A percentile compares a stretch with the other conserved stretches of the same genome.
These are phyloP conservation scores for Bucorvus abyssinicus DNA, from an alignment of 2,797 vertebrate species.

Conservation along the genomic window DNA sequence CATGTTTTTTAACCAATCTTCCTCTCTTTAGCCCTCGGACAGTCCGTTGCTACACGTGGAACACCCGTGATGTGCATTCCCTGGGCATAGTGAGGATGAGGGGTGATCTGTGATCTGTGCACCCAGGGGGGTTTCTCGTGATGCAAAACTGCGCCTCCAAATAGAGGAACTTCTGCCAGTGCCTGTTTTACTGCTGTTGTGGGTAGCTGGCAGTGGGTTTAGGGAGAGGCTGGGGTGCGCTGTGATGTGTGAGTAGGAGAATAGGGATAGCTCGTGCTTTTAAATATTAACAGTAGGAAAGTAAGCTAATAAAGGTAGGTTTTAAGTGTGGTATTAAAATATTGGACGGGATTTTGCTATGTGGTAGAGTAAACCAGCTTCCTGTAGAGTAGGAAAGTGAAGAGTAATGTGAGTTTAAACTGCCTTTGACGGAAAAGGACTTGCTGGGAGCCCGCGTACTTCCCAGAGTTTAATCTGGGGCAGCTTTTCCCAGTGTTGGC, in stretches of 20 bases:
- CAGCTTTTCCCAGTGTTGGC: background rate
- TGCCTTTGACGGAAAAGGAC: background rate
- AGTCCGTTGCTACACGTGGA: background rate
- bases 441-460: background rate
- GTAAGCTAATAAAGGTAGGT: background rate
- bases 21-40: background rate
- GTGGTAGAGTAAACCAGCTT: background rate
- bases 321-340: background rate
- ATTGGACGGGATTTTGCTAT: background rate
- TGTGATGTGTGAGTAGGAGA: background rate
- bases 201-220: rapidly evolving
- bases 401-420: background rate
- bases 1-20: background rate
- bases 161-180: background rate
- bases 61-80: no score
- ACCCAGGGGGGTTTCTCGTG: background rate
- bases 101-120: background rate
- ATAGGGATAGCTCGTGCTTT: background rate
- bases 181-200: background rate
- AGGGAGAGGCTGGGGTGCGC: background rate
- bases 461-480: background rate
- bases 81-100: no score
- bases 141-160: background rate
- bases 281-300: background rate
- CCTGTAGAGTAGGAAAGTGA: background rate